These are phyloP conservation scores for Scotopteryx bipunctaria DNA, from an alignment of 2,888 invertebrate genomes.

Conservation along the genomic window DNA sequence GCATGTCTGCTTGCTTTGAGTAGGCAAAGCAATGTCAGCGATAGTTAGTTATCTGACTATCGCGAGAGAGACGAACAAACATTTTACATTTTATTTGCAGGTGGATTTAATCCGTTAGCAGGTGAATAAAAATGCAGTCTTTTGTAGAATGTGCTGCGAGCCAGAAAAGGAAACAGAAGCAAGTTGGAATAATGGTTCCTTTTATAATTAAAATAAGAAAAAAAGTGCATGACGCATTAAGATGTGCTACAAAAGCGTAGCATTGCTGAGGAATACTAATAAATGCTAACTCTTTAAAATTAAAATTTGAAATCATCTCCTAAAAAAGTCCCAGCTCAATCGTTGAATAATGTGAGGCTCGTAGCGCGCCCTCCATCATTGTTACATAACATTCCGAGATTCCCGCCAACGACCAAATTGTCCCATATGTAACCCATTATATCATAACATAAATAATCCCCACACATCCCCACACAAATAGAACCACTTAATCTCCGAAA, in stretches of 20 bases:
- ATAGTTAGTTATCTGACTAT: too few species aligned
- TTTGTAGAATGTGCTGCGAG: neutral
- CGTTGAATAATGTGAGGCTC: conserved; percentile 8
- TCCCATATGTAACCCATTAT: conserved; percentile 33
- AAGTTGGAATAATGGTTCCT: too few species aligned
- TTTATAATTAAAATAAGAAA: too few species aligned
- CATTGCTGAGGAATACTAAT: neutral
- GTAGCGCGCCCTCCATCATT: conserved; percentile 8
- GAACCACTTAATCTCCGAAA: conserved; percentile 52
- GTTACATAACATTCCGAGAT: conserved; percentile 14
- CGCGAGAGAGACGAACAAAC: too few species aligned
- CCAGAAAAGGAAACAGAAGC: too few species aligned
- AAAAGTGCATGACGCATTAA: too few species aligned
- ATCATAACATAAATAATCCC: conserved; percentile 46
- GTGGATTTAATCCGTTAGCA: too few species aligned
- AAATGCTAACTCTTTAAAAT: neutral
- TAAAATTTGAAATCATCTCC: neutral
- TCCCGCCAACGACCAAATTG: conserved; percentile 25
- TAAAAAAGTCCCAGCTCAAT: neutral
- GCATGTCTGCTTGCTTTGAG: too few species aligned
- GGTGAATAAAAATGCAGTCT: too few species aligned
- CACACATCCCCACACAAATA: conserved; percentile 44
- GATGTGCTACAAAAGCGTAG: neutral
- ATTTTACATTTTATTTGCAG: too few species aligned
- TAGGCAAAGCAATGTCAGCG: too few species aligned